Base-by-base conservation (phyloP, 2,113 vertebrate genomes). In the Oreochromis niloticus region DNA sequence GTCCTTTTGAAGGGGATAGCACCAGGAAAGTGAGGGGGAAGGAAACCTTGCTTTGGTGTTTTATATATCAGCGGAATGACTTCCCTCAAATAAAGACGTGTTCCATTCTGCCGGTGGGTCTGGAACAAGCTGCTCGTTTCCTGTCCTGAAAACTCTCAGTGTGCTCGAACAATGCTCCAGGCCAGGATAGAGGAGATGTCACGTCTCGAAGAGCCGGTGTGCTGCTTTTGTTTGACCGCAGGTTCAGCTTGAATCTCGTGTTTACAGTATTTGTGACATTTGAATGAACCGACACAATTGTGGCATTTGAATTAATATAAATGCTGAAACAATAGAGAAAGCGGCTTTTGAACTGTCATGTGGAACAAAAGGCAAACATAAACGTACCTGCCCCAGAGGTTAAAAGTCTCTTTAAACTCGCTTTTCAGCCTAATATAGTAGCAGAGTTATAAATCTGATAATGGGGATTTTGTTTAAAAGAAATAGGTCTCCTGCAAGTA, bases 51-150 rank as follows among this genome's bases (percentile, higher is more conserved):
- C 95, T 96, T 96, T 96, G 95, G 95, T 96, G 95, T 96, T 96
- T 96, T 95, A 95, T 96, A 94, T 95, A 96, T 96, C 93, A 94
- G 92, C 94, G 95, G 94, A 96, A 96, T 96, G 93, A 96, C 95
- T 96, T 96, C 96, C 96, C 91, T 93, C 96, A 91, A 95, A 96
- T 96, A 96, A 96, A 96, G 93, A 92, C 84, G 84, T 89, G 91
- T 91, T 96, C 95, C 94, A 88, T 94, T 95, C 88, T 86, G 91
- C 92, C 85, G 85, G 63, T 91, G 82, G 81, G 94, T 90, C 92
- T 96, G 94, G 96, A 95, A 95, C 94, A 96, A 95, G 94, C 93
- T 86, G 91, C 93, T 84, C 3, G 89, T 90, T 96, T 97, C 96
- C 96, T 94, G 92, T 95, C 87, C 91, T 92, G 92, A 93, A 95